A percentile compares a stretch with the other conserved stretches of the same genome.
phyloP scores from a whole-genome alignment of 2,113 vertebrate species.

The Diadophis punctatus region DNA sequence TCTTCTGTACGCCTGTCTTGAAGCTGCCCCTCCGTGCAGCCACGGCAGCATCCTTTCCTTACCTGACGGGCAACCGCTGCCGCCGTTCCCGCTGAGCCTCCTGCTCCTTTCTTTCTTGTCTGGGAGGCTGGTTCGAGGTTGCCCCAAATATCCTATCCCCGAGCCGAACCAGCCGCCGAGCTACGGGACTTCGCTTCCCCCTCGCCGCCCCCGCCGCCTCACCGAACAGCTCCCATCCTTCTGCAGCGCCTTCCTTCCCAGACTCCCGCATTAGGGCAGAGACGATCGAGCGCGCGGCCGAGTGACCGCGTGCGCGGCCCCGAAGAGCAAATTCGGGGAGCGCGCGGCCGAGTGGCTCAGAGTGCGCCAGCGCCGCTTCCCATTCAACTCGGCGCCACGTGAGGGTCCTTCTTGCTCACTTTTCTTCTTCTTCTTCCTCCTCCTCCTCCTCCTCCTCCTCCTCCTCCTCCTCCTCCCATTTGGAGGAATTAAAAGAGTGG shows the following conservation, averaged over 20 bases:
- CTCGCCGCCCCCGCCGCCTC: neutral
- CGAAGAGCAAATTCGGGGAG: neutral
- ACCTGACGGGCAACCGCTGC: neutral
- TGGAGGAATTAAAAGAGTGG: neutral
- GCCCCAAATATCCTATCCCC: neutral
- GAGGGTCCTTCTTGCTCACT: neutral
- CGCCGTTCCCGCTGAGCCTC: neutral
- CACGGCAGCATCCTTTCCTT: neutral
- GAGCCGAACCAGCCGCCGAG: neutral
- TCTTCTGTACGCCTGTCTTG: neutral
- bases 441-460: neutral
- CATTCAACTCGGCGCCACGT: neutral
- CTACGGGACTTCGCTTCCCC: neutral
- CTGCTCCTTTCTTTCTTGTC: neutral
- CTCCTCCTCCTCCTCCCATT: neutral
- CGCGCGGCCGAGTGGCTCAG: neutral
- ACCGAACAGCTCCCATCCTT: slow-evolving; percentile 36
- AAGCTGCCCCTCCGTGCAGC: neutral
- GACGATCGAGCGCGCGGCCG: slow-evolving; percentile 49
- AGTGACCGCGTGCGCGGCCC: slow-evolving; percentile 59
- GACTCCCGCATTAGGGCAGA: slow-evolving; percentile 58
- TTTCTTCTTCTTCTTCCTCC: neutral
- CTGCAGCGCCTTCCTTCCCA: slow-evolving; percentile 38
- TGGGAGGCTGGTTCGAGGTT: neutral
- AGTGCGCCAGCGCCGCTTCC: neutral